Percentiles rank a stretch among this genome's conserved stretches.
Conservation (phyloP, 2,797 vertebrate species). For the Schizothorax lantsangensis region DNA sequence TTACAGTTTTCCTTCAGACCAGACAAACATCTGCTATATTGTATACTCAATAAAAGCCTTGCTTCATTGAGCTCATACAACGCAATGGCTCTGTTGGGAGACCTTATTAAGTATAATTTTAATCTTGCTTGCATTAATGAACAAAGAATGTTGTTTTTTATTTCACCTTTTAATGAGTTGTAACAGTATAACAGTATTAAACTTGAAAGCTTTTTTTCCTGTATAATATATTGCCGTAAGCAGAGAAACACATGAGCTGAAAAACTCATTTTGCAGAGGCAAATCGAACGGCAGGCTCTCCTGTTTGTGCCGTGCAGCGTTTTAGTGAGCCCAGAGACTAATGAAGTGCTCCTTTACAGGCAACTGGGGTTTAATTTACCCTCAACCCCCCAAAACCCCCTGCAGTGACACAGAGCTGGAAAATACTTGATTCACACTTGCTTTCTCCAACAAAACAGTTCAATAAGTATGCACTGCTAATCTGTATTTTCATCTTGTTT, state of each 20-base stretch:
- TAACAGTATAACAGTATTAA: conserved; percentile 66
- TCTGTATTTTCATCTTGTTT: neutral
- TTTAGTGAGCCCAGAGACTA: conserved; percentile 73
- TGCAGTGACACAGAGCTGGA: conserved; percentile 25
- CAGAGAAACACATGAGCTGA: conserved; percentile 10
- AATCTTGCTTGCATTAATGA: conserved; percentile 56
- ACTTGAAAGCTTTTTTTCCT: conserved; percentile 67
- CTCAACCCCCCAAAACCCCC: conserved; percentile 50
- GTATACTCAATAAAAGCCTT: neutral
- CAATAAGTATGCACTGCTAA: neutral
- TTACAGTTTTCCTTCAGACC: neutral
- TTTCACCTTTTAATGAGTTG: conserved; percentile 68
- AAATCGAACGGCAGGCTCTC: conserved; percentile 50
- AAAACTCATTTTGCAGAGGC: conserved; percentile 52
- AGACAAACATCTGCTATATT: conserved; percentile 13
- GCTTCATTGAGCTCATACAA: conserved; percentile 4
- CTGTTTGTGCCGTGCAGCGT: conserved; percentile 37
- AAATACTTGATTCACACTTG: conserved; percentile 18
- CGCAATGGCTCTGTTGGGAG: conserved; percentile 17
- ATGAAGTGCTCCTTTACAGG: conserved; percentile 70
- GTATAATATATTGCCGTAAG: conserved; percentile 65
- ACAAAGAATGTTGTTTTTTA: conserved; percentile 65
- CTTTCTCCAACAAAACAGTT: conserved; percentile 16
- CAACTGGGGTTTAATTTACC: conserved; percentile 68
- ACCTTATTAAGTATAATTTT: conserved; percentile 41